Base-by-base conservation (phyloP, 2,113 vertebrate genomes). In the Callocephalon fimbriatum region DNA sequence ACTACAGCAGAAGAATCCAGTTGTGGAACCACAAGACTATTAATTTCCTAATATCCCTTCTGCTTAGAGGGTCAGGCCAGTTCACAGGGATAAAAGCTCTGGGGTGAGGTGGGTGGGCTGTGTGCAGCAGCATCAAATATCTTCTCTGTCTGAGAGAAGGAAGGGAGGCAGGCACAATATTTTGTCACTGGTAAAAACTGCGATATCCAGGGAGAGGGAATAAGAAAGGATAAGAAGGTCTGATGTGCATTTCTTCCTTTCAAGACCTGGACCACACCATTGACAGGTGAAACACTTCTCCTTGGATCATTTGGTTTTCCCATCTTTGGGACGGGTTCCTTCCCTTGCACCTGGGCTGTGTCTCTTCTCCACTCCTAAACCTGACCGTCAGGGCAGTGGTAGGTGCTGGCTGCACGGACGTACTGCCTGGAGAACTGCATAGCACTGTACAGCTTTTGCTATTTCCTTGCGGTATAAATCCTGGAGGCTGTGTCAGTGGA, bases 381-480 rank as follows among this genome's bases (percentile, higher is more conserved):
- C 7, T 53, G 71, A 62, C 19, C 3, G 0, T 40, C 45, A 32
- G n/a, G n/a, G 32, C 48, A 59, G 14, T 20, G 44, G 40, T 38
- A 86, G 6, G 10, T 62, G 37, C 58, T 85, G 58, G 38, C 4
- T 56, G 37, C 37, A 42, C 37, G 14, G 19, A 40, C 5, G 2
- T 12, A 8, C 11, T 77, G 22, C 10, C 59, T 73, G 54, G 13
- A 83, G 54, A 67, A 7, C n/a, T 51, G 53, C 26, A 7, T 4
- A 15, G 31, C 20, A 76, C 35, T 59, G 27, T 31, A 29, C 21
- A 53, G 32, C 56, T 81, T 50, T 48, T 58, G 8, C 74, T 61
- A 0, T 59, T 32, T 75, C 73, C 79, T 93, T 1, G 0, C 35
- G 50, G 45, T 31, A 20, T 47, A 50, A 59, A 0, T 35, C 16